Conservation (phyloP, 1,140 invertebrate species). For the Akabosia matsudoensis region DNA sequence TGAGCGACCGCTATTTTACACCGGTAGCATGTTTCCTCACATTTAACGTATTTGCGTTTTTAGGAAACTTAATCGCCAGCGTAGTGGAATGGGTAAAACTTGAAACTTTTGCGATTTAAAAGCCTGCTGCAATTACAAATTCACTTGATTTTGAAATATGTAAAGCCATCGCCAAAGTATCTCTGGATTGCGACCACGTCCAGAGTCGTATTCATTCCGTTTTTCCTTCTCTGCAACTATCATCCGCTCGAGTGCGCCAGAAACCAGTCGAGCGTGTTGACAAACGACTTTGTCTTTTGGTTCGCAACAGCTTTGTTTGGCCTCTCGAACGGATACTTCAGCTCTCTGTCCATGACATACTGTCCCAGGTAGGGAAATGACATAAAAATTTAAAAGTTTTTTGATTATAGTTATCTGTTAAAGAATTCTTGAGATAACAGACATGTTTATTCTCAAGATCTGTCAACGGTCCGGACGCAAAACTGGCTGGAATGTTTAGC, state of each 20-base stretch:
- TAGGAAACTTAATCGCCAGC: constrained; percentile 81
- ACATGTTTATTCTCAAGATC: no score
- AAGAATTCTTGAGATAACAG: neutral
- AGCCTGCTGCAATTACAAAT: no score
- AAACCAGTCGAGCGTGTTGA: constrained; percentile 53
- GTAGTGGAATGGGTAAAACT: constrained; percentile 69
- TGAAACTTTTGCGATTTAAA: neutral
- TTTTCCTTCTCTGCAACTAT: constrained; percentile 89
- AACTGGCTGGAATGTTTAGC: constrained; percentile 92
- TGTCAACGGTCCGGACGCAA: constrained; percentile 50
- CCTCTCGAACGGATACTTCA: constrained; percentile 82
- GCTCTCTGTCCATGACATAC: constrained; percentile 95
- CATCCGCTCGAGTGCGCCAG: constrained; percentile 54
- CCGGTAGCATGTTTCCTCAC: constrained; percentile 83
- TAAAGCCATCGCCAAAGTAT: neutral
- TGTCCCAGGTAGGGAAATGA: constrained; percentile 87
- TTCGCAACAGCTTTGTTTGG: constrained; percentile 70
- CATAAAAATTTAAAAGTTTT: no score
- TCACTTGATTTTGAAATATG: neutral
- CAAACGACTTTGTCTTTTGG: constrained; percentile 79
- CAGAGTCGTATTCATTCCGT: constrained; percentile 76
- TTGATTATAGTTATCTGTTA: neutral
- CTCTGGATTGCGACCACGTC: constrained; percentile 68
- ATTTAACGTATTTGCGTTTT: constrained; percentile 87
- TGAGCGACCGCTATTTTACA: constrained; percentile 64